Percentiles rank a stretch among this genome's conserved stretches.
Evolutionary conservation across 2,888 invertebrate genomes (phyloP).

Genomic region (Agonopterix alstromeriana): DNA sequence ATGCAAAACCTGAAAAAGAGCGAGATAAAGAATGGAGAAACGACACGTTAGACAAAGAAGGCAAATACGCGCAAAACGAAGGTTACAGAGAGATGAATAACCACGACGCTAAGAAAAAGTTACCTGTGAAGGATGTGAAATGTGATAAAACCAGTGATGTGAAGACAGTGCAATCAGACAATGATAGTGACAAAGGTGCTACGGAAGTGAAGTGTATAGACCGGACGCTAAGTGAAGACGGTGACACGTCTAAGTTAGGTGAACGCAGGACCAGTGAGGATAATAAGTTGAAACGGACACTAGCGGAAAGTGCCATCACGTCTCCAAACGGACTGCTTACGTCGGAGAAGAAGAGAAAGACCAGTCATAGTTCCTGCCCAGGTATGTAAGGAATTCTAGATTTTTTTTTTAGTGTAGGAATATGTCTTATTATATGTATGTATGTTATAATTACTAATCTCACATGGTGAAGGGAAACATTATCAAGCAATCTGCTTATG

Average conservation of each 20-base stretch:
- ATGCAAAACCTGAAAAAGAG: conserved; percentile 48
- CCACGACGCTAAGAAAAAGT: conserved; percentile 64
- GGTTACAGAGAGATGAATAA: conserved; percentile 71
- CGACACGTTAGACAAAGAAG: conserved; percentile 74
- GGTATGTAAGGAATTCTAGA: conserved; percentile 29
- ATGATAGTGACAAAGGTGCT: conserved; percentile 53
- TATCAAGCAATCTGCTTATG: too few species aligned
- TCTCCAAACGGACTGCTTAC: conserved; percentile 78
- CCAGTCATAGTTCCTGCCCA: conserved; percentile 76
- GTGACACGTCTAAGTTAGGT: conserved; percentile 11
- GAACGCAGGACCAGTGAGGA: conserved; percentile 15
- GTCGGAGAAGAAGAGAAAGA: conserved; percentile 80
- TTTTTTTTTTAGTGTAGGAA: not conserved
- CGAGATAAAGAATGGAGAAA: conserved; percentile 77
- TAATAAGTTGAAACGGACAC: conserved; percentile 64
- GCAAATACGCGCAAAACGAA: conserved; percentile 69
- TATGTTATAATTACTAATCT: too few species aligned
- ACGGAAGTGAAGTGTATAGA: conserved; percentile 56
- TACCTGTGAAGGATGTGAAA: conserved; percentile 57
- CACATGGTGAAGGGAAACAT: too few species aligned
- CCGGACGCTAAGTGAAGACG: conserved; percentile 56
- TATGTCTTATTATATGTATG: too few species aligned
- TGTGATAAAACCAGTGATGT: conserved; percentile 64
- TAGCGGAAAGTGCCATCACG: conserved; percentile 59
- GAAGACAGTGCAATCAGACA: conserved; percentile 52